A percentile compares a stretch with the other conserved stretches of the same genome.
phyloP scores from a whole-genome alignment of 2,888 invertebrate species.

The Aphrophora alni region DNA sequence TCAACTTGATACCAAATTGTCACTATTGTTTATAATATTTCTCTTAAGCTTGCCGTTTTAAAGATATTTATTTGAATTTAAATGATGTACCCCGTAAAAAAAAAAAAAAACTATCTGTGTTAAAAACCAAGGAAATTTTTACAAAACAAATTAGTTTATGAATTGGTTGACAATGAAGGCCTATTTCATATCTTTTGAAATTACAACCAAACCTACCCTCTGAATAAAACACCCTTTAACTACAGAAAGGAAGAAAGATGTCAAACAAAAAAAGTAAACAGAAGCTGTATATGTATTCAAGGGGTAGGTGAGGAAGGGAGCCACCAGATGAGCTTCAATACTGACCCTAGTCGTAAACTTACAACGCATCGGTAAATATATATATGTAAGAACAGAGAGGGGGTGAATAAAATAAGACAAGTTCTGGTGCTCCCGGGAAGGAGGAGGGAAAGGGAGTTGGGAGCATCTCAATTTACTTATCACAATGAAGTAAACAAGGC shows the following conservation, averaged over 20 bases:
- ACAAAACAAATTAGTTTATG: too few relatives aligned
- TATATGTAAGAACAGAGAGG: slow-evolving; percentile 31
- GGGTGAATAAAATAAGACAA: slow-evolving; percentile 33
- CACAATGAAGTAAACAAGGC: background rate
- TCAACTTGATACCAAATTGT: too few relatives aligned
- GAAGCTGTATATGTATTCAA: background rate
- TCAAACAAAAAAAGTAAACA: background rate
- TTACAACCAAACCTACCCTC: background rate
- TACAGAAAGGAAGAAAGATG: background rate
- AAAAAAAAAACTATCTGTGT: too few relatives aligned
- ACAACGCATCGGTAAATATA: background rate
- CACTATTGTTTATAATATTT: too few relatives aligned
- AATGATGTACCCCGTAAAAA: too few relatives aligned
- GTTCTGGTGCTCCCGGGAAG: too few relatives aligned
- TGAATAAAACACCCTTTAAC: background rate
- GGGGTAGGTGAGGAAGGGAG: background rate
- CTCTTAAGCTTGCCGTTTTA: too few relatives aligned
- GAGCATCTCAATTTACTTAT: slow-evolving; percentile 38
- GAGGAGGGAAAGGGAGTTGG: slow-evolving; percentile 24
- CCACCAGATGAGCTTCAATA: background rate
- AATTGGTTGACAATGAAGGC: too few relatives aligned
- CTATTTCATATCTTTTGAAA: too few relatives aligned
- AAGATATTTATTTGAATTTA: too few relatives aligned
- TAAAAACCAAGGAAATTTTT: too few relatives aligned
- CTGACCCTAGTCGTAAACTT: background rate